These are phyloP conservation scores for Merodon equestris DNA, from an alignment of 2,888 invertebrate genomes.

Conservation along the genomic window DNA sequence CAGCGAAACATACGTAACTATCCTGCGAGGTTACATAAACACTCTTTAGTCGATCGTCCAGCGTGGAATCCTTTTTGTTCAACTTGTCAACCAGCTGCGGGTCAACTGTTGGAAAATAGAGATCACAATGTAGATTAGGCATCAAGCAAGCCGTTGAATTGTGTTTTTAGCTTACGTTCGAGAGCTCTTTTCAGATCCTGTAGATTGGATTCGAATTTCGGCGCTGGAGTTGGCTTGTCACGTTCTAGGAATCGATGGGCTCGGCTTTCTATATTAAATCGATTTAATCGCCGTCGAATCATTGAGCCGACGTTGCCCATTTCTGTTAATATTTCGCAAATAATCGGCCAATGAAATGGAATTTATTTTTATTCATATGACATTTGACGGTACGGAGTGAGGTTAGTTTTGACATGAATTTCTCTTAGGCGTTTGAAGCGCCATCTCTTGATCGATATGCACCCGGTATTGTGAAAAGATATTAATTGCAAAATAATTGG, in stretches of 20 bases:
- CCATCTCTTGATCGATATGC: slow-evolving; percentile 28
- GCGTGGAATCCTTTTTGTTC: slow-evolving; percentile 82
- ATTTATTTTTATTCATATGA: slow-evolving; percentile 9
- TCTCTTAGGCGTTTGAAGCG: background rate
- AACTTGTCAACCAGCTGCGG: slow-evolving; percentile 83
- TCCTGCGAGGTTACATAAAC: slow-evolving; percentile 87
- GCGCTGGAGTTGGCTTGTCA: slow-evolving; percentile 85
- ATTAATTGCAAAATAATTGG: background rate
- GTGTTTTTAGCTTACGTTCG: slow-evolving; percentile 76
- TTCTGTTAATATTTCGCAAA: slow-evolving; percentile 45
- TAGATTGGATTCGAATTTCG: slow-evolving; percentile 82
- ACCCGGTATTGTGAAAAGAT: background rate
- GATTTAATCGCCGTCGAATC: slow-evolving; percentile 82
- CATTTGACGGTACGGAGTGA: slow-evolving; percentile 20
- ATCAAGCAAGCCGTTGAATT: background rate
- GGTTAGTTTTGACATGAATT: slow-evolving; percentile 34
- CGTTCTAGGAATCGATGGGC: slow-evolving; percentile 86
- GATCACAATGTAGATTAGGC: background rate
- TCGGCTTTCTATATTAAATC: slow-evolving; percentile 88
- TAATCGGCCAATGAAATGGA: slow-evolving; percentile 3
- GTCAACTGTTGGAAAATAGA: slow-evolving; percentile 76
- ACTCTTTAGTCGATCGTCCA: slow-evolving; percentile 84
- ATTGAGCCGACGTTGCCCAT: slow-evolving; percentile 85
- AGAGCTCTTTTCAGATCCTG: slow-evolving; percentile 83
- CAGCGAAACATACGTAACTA: slow-evolving; percentile 79